phyloP scores from a whole-genome alignment of 2,113 vertebrate species.

The Odocoileus hemionus region DNA sequence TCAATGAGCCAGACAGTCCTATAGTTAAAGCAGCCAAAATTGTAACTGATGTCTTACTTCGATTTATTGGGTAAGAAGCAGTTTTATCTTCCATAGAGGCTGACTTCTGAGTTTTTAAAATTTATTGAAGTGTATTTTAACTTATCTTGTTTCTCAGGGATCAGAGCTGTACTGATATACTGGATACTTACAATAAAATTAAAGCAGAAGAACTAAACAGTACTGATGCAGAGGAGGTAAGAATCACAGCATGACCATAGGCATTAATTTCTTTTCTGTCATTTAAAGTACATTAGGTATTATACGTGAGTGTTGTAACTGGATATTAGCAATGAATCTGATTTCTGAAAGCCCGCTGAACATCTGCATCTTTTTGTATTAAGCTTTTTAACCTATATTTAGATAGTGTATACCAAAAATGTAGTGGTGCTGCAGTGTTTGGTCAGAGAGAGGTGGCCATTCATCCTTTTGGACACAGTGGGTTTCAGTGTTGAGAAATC shows the following conservation, averaged over 20 bases:
- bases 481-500: slow-evolving; percentile 7
- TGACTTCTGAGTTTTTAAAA: neutral
- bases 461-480: neutral
- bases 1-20: slow-evolving; percentile 97
- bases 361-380: neutral
- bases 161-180: slow-evolving; percentile 93
- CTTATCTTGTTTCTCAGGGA: slow-evolving; percentile 84
- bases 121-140: slow-evolving; percentile 24
- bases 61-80: slow-evolving; percentile 91
- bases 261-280: neutral
- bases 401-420: neutral
- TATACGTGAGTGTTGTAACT: neutral
- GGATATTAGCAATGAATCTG: neutral
- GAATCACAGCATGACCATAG: neutral
- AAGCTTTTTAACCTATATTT: neutral
- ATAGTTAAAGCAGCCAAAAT: slow-evolving; percentile 96
- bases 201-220: slow-evolving; percentile 90
- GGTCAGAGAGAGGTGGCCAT: neutral
- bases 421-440: neutral
- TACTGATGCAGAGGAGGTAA: slow-evolving; percentile 88
- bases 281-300: neutral
- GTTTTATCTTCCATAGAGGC: neutral
- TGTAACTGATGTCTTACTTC: slow-evolving; percentile 95
- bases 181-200: slow-evolving; percentile 91
- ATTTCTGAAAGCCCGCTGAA: neutral